These are phyloP conservation scores for Rhineura floridana DNA, from an alignment of 2,113 vertebrate genomes.

Conservation along the genomic window DNA sequence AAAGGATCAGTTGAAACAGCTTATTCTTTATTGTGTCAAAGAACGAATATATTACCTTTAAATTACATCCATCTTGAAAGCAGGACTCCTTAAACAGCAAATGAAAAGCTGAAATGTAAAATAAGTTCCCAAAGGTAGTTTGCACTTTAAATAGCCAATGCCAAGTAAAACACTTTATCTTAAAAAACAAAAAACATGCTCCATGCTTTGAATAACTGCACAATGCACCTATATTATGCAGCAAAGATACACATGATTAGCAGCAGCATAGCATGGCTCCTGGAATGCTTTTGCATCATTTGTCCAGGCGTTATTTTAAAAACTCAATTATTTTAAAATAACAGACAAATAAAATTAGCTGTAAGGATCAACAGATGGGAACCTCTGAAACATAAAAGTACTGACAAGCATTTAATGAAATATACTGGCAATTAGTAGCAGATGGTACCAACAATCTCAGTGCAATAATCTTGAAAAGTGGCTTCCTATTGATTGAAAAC, in stretches of 20 bases:
- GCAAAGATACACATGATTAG: slow-evolving; percentile 34
- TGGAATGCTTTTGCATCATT: not conserved
- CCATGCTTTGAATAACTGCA: not conserved
- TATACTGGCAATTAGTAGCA: not conserved
- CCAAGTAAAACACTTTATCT: not conserved
- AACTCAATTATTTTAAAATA: slow-evolving; percentile 13
- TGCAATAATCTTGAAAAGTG: slow-evolving; percentile 1
- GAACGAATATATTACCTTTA: slow-evolving; percentile 22
- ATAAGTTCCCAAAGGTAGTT: not conserved
- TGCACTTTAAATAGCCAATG: not conserved
- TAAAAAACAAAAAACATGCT: not conserved
- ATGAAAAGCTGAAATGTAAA: not conserved
- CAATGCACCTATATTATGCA: slow-evolving; percentile 13
- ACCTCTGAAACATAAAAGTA: not conserved
- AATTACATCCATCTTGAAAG: slow-evolving; percentile 19
- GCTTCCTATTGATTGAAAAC: not conserved
- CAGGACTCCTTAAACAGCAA: slow-evolving; percentile 27
- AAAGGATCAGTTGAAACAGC: slow-evolving; percentile 62
- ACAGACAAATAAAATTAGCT: slow-evolving; percentile 30
- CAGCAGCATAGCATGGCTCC: slow-evolving; percentile 4
- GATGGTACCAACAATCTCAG: slow-evolving; percentile 1
- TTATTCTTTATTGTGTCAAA: slow-evolving; percentile 40
- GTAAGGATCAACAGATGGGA: not conserved
- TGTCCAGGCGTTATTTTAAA: slow-evolving; percentile 13
- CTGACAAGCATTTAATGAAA: not conserved